Percentiles rank a stretch among this genome's conserved stretches.
Evolutionary conservation across 1,140 invertebrate species (phyloP).

Genomic region (Trissolcus basalis): DNA sequence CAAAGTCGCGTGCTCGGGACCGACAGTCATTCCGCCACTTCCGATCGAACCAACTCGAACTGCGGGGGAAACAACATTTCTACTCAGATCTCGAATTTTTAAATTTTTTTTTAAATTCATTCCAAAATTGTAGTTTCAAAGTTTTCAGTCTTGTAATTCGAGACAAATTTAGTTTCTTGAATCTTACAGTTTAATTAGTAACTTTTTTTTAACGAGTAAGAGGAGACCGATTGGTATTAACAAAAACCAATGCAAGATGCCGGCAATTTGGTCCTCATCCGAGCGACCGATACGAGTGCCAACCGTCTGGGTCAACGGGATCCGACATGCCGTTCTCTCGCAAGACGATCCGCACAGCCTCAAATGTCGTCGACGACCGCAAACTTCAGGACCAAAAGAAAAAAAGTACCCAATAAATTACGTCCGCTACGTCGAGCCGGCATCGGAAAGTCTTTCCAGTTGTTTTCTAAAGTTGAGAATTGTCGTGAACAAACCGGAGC

Average conservation of each 20-base stretch:
- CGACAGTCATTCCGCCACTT: conserved; percentile 59
- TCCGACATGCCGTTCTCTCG: conserved; percentile 82
- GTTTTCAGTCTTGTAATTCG: no score
- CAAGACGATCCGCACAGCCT: conserved; percentile 78
- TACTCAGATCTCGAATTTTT: neutral
- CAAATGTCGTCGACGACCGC: conserved; percentile 37
- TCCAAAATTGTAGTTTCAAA: no score
- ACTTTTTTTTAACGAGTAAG: neutral
- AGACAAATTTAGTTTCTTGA: no score
- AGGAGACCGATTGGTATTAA: no score
- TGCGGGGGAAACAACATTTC: neutral
- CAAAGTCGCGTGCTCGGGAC: conserved; percentile 70
- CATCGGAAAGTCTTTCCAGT: conserved; percentile 59
- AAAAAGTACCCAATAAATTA: conserved; percentile 53
- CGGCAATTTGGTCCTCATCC: conserved; percentile 82
- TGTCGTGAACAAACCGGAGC: conserved; percentile 58
- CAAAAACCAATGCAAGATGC: conserved; percentile 59
- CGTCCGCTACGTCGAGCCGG: conserved; percentile 35
- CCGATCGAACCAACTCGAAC: conserved; percentile 54
- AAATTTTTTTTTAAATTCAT: neutral
- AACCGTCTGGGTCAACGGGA: conserved; percentile 83
- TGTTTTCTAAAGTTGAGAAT: conserved; percentile 70
- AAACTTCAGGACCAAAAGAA: conserved; percentile 45
- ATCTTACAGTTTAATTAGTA: neutral
- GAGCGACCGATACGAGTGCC: conserved; percentile 82